phyloP scores from a whole-genome alignment of 2,113 vertebrate species.

The Neolamprologus caudopunctatus region DNA sequence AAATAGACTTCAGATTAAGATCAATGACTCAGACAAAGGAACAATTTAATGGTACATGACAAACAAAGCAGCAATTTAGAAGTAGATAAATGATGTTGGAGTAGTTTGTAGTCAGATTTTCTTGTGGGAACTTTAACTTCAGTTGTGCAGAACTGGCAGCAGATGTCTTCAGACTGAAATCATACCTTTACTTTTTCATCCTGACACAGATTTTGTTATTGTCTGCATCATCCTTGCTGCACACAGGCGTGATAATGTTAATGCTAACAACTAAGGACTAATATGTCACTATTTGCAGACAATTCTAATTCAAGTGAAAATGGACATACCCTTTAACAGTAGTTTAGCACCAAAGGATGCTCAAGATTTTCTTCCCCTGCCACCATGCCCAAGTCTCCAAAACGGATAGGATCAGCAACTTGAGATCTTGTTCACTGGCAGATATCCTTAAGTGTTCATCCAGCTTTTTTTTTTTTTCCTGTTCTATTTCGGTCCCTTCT shows the following conservation, averaged over 20 bases:
- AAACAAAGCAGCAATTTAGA: not conserved
- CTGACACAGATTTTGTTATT: not conserved
- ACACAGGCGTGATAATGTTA: not conserved
- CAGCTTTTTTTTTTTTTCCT: not conserved
- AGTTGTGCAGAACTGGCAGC: not conserved
- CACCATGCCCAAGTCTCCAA: not conserved
- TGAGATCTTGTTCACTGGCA: not conserved
- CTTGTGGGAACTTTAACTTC: not conserved
- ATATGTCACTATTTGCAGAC: not conserved
- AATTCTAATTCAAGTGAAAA: not conserved
- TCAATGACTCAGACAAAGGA: not conserved
- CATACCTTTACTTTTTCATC: not conserved
- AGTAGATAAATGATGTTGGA: not conserved
- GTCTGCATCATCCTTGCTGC: not conserved
- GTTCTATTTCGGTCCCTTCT: conserved; percentile 6
- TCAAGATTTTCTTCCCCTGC: not conserved
- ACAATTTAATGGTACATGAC: not conserved
- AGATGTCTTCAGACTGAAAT: not conserved
- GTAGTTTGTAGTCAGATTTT: not conserved
- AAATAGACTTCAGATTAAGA: not conserved
- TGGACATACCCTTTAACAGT: not conserved
- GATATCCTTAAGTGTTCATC: not conserved
- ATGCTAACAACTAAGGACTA: not conserved
- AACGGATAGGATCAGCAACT: not conserved
- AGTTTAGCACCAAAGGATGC: not conserved